Evolutionary conservation across 2,888 invertebrate genomes (phyloP).

Genomic region (Loripinus fragilis): DNA sequence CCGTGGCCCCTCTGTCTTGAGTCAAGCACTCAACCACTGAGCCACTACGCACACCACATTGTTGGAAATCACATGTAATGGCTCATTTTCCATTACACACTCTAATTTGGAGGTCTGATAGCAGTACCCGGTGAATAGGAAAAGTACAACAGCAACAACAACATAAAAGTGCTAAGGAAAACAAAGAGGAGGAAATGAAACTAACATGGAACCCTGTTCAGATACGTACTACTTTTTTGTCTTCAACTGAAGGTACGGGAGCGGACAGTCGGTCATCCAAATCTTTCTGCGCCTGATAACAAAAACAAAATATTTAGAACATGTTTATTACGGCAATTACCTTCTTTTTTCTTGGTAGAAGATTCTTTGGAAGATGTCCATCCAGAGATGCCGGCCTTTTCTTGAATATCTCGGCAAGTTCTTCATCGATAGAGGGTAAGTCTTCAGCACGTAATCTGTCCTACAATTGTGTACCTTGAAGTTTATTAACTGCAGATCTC

Average conservation of each 20-base stretch:
- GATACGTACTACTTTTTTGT: constrained; percentile 18
- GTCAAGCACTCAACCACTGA: no score
- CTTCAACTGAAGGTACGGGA: background rate
- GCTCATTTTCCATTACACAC: no score
- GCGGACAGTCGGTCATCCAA: constrained; percentile 7
- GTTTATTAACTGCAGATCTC: no score
- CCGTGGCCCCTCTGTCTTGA: no score
- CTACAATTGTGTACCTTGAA: constrained; percentile 42
- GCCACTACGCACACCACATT: no score
- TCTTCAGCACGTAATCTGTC: constrained; percentile 61
- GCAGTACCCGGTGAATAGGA: no score
- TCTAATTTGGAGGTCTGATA: no score
- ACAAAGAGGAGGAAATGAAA: no score
- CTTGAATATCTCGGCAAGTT: constrained; percentile 79
- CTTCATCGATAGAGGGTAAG: constrained; percentile 81
- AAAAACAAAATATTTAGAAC: constrained; percentile 4
- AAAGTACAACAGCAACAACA: no score
- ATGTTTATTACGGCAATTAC: background rate
- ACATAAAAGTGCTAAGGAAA: no score
- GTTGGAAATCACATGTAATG: no score
- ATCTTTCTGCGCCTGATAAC: constrained; percentile 21
- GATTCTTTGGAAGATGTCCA: background rate
- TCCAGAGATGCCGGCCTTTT: background rate
- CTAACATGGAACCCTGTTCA: constrained; percentile 16
- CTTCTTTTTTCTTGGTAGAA: background rate